Evolutionary conservation across 2,888 invertebrate genomes (phyloP).

Genomic region (Leptopterna dolabrata): DNA sequence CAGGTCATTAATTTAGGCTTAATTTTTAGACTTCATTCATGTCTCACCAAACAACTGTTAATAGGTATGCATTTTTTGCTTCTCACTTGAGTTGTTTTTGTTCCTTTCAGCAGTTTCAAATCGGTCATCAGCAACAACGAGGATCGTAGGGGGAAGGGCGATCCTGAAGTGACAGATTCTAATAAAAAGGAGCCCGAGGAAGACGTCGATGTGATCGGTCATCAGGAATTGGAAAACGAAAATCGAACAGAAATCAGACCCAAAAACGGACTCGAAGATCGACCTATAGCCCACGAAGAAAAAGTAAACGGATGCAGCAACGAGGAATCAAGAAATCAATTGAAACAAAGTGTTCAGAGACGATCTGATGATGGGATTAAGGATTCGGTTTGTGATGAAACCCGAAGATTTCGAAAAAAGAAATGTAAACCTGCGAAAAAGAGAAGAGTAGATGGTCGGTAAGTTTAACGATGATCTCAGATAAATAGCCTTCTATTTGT

Average conservation of each 20-base stretch:
- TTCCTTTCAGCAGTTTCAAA: not conserved
- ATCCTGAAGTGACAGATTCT: not conserved
- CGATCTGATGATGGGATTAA: not conserved
- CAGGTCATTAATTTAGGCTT: no score
- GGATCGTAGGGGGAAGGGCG: not conserved
- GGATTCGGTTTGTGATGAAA: not conserved
- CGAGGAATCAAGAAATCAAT: not conserved
- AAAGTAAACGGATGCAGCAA: not conserved
- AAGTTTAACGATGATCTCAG: no score
- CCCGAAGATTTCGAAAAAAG: not conserved
- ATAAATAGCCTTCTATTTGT: no score
- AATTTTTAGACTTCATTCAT: no score
- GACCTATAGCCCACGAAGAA: no score
- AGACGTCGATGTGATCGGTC: not conserved
- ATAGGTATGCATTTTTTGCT: not conserved
- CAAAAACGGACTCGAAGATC: not conserved
- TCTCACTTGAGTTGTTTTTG: not conserved
- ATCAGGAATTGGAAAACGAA: not conserved
- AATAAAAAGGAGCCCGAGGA: not conserved
- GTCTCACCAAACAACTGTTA: no score
- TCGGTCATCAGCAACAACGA: not conserved
- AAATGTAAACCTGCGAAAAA: not conserved
- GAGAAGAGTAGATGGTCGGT: not conserved
- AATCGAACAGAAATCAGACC: not conserved
- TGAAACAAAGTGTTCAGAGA: not conserved